Evolutionary conservation across 2,888 invertebrate species (phyloP).

Genomic region (Pachliopta kotzebuea): DNA sequence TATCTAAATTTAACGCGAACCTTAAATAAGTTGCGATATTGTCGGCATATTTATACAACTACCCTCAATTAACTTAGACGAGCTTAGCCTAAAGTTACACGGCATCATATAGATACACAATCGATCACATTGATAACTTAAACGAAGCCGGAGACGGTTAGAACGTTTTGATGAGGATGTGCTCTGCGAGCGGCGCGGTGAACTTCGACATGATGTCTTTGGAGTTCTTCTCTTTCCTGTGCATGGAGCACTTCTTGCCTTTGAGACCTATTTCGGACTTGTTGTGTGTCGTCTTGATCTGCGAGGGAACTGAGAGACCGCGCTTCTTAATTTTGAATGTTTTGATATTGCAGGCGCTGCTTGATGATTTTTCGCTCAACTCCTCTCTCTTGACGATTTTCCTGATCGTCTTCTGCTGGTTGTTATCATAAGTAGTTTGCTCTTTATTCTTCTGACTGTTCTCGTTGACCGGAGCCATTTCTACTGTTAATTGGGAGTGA

Average conservation of each 20-base stretch:
- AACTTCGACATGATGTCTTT: conserved; percentile 58
- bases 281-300: conserved; percentile 70
- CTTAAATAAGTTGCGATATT: conserved; percentile 63
- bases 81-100: conserved; percentile 24
- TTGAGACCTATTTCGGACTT: conserved; percentile 70
- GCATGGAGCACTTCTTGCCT: conserved; percentile 62
- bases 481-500: conserved; percentile 59
- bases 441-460: conserved; percentile 36
- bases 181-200: conserved; percentile 59
- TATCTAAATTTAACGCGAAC: conserved; percentile 36
- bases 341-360: conserved; percentile 45
- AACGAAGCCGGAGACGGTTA: conserved; percentile 39
- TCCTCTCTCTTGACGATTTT: conserved; percentile 33
- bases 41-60: conserved; percentile 63
- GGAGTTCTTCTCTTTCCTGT: conserved; percentile 59
- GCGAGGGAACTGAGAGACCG: conserved; percentile 59
- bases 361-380: conserved; percentile 39
- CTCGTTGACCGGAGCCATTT: conserved; percentile 36
- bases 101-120: conserved; percentile 18
- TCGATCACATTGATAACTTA: conserved; percentile 23
- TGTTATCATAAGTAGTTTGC: conserved; percentile 37
- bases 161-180: conserved; percentile 68
- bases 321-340: conserved; percentile 64
- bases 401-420: conserved; percentile 33
- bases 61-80: conserved; percentile 38